phyloP scores from a whole-genome alignment of 1,140 invertebrate genomes.

The Nymphalis io region DNA sequence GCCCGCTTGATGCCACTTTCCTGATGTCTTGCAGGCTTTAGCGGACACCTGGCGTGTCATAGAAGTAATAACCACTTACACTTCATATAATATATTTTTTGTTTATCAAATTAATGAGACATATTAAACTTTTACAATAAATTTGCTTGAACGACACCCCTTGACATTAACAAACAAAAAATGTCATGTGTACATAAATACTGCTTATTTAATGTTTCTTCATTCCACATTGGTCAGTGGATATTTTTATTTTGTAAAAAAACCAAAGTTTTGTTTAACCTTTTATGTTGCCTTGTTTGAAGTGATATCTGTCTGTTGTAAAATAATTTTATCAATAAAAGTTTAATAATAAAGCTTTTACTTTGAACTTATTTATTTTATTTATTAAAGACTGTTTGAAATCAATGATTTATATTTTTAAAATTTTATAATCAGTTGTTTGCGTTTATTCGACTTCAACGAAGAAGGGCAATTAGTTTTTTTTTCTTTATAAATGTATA shows the following conservation, averaged over 20 bases:
- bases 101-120: slow-evolving; percentile 7
- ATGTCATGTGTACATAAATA: neutral
- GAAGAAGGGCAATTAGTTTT: no score
- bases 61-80: slow-evolving; percentile 8
- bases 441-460: no score
- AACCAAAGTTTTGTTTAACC: no score
- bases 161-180: neutral
- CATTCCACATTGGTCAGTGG: neutral
- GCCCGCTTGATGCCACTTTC: neutral
- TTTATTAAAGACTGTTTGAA: no score
- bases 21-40: neutral
- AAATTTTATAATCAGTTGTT: no score
- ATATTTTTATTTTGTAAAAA: neutral
- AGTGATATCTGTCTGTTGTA: no score
- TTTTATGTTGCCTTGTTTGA: no score
- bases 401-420: no score
- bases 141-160: neutral
- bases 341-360: no score
- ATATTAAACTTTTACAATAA: slow-evolving; percentile 3
- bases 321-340: no score
- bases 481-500: no score
- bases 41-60: slow-evolving; percentile 6
- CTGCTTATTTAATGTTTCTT: neutral
- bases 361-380: no score
- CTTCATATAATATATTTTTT: neutral